These are phyloP conservation scores for Myotis findleyi DNA, from an alignment of 2,797 vertebrate species.

Conservation along the genomic window DNA sequence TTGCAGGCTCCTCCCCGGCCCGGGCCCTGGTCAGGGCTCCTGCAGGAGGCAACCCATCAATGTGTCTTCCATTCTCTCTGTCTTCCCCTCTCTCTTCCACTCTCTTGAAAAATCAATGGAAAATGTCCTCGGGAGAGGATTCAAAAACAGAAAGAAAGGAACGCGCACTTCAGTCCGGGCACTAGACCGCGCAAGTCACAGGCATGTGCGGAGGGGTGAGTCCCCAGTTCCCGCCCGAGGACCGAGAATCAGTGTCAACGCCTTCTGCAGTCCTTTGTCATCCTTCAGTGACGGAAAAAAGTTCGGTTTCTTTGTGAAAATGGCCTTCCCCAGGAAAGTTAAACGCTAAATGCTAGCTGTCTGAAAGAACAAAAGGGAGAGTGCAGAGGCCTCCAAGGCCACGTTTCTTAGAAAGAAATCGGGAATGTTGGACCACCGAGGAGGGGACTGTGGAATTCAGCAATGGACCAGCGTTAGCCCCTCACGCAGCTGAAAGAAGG, in stretches of 20 bases:
- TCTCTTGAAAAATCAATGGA: too few species aligned
- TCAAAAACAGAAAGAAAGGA: not conserved
- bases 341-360: not conserved
- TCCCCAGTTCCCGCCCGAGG: not conserved
- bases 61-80: too few species aligned
- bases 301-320: conserved; percentile 9
- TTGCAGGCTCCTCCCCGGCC: too few species aligned
- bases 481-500: not conserved
- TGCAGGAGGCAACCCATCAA: too few species aligned
- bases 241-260: not conserved
- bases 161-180: not conserved
- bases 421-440: too few species aligned
- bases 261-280: not conserved
- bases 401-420: not conserved
- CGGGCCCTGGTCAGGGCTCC: too few species aligned
- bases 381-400: not conserved
- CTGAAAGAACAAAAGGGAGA: not conserved
- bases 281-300: not conserved
- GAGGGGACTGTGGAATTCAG: not conserved
- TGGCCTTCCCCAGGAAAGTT: not conserved
- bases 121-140: too few species aligned
- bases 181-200: not conserved
- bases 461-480: not conserved
- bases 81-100: too few species aligned
- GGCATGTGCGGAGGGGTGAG: too few species aligned